These are phyloP conservation scores for Chrysomallon squamiferum DNA, from an alignment of 1,140 invertebrate species.

Conservation along the genomic window DNA sequence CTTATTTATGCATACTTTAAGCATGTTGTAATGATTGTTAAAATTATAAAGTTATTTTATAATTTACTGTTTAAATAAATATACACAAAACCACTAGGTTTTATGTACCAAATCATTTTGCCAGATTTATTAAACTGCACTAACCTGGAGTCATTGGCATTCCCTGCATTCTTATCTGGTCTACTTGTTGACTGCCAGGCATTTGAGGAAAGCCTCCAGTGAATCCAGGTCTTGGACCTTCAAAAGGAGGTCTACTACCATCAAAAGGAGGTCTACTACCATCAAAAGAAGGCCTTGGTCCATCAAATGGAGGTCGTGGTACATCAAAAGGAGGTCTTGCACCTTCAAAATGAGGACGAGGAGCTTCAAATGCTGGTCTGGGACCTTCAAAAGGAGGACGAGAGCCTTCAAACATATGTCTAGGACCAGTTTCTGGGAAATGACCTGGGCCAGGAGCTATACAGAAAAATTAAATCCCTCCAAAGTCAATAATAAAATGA, in stretches of 20 bases:
- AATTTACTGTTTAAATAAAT: too few relatives aligned
- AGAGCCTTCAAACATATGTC: slow-evolving; percentile 8
- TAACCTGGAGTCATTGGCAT: slow-evolving; percentile 2
- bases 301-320: not conserved
- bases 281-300: too few relatives aligned
- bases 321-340: not conserved
- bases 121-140: too few relatives aligned
- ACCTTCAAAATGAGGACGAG: not conserved
- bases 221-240: not conserved
- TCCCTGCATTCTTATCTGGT: not conserved
- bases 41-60: too few relatives aligned
- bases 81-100: too few relatives aligned
- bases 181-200: not conserved
- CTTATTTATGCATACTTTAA: too few relatives aligned
- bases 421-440: not conserved
- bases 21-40: too few relatives aligned
- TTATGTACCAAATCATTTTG: too few relatives aligned
- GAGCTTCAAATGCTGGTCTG: too few relatives aligned
- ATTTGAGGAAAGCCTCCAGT: not conserved
- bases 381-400: slow-evolving; percentile 13
- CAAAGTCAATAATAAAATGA: not conserved
- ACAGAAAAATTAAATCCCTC: not conserved
- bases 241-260: not conserved
- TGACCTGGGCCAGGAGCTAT: slow-evolving; percentile 14
- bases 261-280: not conserved